Percentiles rank a stretch among this genome's conserved stretches.
Evolutionary conservation across 2,888 invertebrate species (phyloP).

Genomic region (Julus scandinavius): DNA sequence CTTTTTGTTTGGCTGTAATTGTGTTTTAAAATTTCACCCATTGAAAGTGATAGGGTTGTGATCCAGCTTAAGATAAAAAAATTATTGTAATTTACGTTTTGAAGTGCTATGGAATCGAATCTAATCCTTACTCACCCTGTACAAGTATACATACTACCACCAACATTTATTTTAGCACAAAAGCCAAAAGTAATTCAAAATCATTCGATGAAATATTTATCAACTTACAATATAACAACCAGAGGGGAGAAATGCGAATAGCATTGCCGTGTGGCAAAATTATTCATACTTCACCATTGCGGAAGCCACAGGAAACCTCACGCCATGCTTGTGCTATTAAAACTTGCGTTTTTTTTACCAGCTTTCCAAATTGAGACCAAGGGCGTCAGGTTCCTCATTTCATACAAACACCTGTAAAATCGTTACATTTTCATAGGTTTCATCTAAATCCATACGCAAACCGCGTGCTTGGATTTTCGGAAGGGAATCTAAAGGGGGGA

Average conservation of each 20-base stretch:
- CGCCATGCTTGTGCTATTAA: neutral
- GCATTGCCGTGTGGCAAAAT: neutral
- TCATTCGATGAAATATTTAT: neutral
- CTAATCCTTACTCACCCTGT: neutral
- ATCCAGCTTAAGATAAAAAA: too few species aligned
- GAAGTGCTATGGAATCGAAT: too few species aligned
- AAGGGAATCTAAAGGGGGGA: neutral
- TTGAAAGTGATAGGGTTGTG: too few species aligned
- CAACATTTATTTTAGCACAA: neutral
- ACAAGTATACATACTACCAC: neutral
- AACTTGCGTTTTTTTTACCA: neutral
- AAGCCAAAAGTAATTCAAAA: neutral
- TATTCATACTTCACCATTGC: neutral
- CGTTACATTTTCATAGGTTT: neutral
- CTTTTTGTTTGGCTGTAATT: too few species aligned
- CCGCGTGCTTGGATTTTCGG: neutral
- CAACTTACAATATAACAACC: neutral
- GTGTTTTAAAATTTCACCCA: too few species aligned
- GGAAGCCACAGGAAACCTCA: neutral
- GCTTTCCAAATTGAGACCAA: neutral
- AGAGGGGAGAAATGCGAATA: neutral
- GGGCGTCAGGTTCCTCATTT: neutral
- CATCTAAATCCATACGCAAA: neutral
- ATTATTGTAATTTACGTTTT: too few species aligned
- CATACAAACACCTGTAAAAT: neutral